A percentile compares a stretch with the other conserved stretches of the same genome.
These are phyloP conservation scores for Nephrocerus scutellatus DNA, from an alignment of 2,888 invertebrate genomes.

Conservation along the genomic window DNA sequence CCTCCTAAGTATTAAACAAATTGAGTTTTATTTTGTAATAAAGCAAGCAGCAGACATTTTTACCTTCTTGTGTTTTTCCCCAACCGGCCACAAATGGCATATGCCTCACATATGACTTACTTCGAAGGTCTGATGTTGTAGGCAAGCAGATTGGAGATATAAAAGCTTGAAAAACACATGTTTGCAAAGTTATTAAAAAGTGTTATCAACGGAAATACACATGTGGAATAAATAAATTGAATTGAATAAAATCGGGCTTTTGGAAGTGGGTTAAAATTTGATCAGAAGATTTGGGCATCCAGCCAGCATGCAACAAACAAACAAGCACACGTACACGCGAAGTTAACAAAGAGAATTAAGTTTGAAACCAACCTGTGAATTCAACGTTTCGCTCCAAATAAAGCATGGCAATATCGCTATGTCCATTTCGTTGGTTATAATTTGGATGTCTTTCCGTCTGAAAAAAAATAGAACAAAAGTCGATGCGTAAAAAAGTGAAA, in stretches of 20 bases:
- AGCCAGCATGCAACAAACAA: conserved; percentile 1
- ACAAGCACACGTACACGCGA: conserved; percentile 6
- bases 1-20: too few species aligned
- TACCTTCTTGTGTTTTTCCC: conserved; percentile 42
- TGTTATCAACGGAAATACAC: background rate
- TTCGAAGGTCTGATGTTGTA: conserved; percentile 49
- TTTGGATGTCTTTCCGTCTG: conserved; percentile 33
- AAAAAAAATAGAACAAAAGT: background rate
- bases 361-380: conserved; percentile 51
- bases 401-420: conserved; percentile 74
- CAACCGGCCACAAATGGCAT: conserved; percentile 67
- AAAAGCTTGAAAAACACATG: conserved; percentile 49
- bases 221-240: background rate
- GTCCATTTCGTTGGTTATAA: conserved; percentile 47
- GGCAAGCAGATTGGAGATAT: conserved; percentile 75
- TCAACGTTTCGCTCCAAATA: conserved; percentile 53
- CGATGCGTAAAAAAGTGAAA: background rate
- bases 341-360: background rate
- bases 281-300: background rate
- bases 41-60: background rate
- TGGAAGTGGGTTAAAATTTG: background rate
- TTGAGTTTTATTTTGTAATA: conserved; percentile 12
- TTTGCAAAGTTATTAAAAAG: background rate
- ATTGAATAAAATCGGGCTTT: background rate
- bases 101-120: conserved; percentile 52